Percentiles rank a stretch among this genome's conserved stretches.
Evolutionary conservation across 2,888 invertebrate species (phyloP).

Genomic region (Noctua pronuba): DNA sequence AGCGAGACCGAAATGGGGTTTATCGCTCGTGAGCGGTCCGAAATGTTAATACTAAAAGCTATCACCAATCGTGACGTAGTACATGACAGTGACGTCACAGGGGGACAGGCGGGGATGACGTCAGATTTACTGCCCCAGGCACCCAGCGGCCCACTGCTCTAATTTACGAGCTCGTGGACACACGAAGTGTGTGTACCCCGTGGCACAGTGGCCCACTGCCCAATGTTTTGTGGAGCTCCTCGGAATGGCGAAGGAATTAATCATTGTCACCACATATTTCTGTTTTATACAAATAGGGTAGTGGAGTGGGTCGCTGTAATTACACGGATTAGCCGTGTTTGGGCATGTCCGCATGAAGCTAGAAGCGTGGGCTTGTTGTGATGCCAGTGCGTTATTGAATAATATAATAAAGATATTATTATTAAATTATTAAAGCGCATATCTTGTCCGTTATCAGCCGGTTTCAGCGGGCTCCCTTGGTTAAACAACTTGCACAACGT

Average conservation of each 20-base stretch:
- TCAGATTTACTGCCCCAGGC: constrained; percentile 19
- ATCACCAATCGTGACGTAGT: constrained; percentile 34
- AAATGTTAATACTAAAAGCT: constrained; percentile 27
- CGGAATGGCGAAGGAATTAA: constrained; percentile 31
- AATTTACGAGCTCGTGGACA: constrained; percentile 32
- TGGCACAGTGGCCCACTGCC: constrained; percentile 39
- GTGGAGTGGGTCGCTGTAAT: constrained; percentile 38
- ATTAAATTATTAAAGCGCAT: background rate
- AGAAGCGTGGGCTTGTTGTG: constrained; percentile 30
- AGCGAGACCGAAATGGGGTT: constrained; percentile 17
- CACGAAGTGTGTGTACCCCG: constrained; percentile 11
- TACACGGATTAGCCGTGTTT: background rate
- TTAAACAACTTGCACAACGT: background rate
- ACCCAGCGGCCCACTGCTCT: constrained; percentile 50
- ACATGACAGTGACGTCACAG: constrained; percentile 39
- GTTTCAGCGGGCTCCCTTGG: background rate
- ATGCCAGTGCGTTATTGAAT: background rate
- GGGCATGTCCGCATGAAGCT: background rate
- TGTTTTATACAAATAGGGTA: constrained; percentile 16
- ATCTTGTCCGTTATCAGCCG: too few species aligned
- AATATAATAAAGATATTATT: constrained; percentile 1
- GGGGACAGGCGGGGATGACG: constrained; percentile 54
- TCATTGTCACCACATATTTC: constrained; percentile 31
- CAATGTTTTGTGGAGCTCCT: constrained; percentile 25
- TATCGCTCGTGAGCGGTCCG: constrained; percentile 4